Evolutionary conservation across 2,113 vertebrate genomes (phyloP).

Genomic region (Piaya cayana): DNA sequence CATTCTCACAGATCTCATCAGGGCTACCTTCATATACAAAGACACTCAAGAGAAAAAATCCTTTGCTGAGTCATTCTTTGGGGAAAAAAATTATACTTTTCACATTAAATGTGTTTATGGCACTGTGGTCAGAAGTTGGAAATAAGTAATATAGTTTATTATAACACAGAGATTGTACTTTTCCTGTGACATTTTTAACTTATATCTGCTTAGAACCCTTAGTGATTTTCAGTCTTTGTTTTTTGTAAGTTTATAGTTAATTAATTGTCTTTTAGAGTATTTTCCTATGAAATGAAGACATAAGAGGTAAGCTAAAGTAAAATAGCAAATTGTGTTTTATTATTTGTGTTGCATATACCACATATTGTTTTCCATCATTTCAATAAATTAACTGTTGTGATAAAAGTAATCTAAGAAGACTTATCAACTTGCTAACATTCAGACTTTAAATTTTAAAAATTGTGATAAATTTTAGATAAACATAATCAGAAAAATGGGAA

Average conservation of each 20-base stretch:
- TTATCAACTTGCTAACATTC: background rate
- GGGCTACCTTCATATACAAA: background rate
- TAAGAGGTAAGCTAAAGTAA: background rate
- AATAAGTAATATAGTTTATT: background rate
- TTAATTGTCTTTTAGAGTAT: background rate
- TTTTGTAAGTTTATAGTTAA: background rate
- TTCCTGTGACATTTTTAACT: background rate
- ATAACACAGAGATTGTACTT: background rate
- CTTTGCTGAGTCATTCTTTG: background rate
- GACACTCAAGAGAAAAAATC: background rate
- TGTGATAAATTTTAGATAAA: background rate
- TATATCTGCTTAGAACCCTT: background rate
- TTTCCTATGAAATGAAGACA: background rate
- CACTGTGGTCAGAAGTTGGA: background rate
- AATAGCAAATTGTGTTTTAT: background rate
- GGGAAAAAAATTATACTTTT: background rate
- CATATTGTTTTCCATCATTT: background rate
- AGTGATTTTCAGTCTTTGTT: background rate
- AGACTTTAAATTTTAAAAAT: background rate
- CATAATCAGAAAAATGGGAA: background rate
- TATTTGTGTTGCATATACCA: background rate
- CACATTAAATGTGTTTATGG: background rate
- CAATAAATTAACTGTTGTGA: background rate
- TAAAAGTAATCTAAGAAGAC: background rate
- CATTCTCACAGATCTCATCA: background rate